These are phyloP conservation scores for Melieria picta DNA, from an alignment of 2,888 invertebrate species.

Conservation along the genomic window DNA sequence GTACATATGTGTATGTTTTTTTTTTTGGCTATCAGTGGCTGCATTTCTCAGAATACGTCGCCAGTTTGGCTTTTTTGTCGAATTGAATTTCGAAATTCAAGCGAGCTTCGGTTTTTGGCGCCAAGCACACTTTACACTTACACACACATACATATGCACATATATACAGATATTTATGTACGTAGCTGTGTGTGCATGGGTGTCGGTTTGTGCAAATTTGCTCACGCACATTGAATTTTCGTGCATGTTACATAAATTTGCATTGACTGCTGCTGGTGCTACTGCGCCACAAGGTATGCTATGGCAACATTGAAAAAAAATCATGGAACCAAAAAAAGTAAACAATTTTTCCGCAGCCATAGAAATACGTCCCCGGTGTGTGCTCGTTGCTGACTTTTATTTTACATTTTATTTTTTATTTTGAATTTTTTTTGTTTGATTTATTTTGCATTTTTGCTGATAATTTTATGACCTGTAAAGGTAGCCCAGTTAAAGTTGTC, in stretches of 20 bases:
- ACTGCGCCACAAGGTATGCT: constrained; percentile 11
- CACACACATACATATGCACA: neutral
- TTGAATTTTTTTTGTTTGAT: constrained; percentile 24
- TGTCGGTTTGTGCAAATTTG: constrained; percentile 8
- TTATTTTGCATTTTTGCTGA: constrained; percentile 29
- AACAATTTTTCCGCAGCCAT: neutral
- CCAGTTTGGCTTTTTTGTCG: neutral
- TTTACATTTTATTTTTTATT: neutral
- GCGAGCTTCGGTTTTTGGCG: no score
- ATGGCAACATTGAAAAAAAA: constrained; percentile 7
- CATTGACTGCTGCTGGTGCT: constrained; percentile 4
- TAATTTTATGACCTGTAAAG: constrained; percentile 36
- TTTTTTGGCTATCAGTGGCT: neutral
- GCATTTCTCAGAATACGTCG: neutral
- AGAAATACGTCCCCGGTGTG: constrained; percentile 15
- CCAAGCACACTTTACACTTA: neutral
- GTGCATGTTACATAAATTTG: constrained; percentile 4
- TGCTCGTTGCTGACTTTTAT: constrained; percentile 2
- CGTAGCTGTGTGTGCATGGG: no score
- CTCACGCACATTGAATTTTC: neutral
- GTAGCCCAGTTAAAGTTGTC: constrained; percentile 8
- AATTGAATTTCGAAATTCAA: constrained; percentile 16
- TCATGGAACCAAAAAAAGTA: neutral
- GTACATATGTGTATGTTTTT: neutral
- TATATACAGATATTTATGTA: no score